phyloP scores from a whole-genome alignment of 2,113 vertebrate species.

The Paramormyrops kingsleyae region DNA sequence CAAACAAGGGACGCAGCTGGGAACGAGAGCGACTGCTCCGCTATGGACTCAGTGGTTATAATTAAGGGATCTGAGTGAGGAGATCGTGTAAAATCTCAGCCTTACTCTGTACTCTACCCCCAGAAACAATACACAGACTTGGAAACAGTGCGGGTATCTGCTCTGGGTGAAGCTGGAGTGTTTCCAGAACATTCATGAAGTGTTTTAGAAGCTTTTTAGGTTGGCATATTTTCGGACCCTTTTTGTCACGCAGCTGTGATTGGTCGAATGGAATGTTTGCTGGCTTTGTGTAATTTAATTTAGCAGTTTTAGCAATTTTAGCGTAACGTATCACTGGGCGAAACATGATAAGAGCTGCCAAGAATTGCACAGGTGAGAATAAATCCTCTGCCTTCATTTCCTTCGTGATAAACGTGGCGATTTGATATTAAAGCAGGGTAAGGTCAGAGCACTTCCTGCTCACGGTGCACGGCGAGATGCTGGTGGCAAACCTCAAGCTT shows the following conservation, averaged over 20 bases:
- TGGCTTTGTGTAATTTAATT: background rate
- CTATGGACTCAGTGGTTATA: background rate
- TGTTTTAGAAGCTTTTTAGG: background rate
- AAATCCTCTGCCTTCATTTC: background rate
- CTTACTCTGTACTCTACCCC: background rate
- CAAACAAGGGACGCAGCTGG: background rate
- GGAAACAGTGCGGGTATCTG: background rate
- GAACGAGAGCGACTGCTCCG: background rate
- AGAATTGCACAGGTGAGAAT: background rate
- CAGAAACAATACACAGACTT: background rate
- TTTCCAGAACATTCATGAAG: background rate
- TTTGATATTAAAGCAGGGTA: background rate
- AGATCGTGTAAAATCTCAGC: background rate
- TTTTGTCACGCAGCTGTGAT: constrained; percentile 11
- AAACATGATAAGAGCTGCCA: background rate
- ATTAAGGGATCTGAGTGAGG: background rate
- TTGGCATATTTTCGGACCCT: background rate
- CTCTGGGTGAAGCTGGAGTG: background rate
- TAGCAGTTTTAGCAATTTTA: background rate
- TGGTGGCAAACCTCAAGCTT: background rate
- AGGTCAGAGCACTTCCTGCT: background rate
- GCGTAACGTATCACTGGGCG: background rate
- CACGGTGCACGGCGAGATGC: background rate
- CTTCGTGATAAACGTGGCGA: background rate
- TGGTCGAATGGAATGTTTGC: background rate